These are phyloP conservation scores for Porites lutea DNA, from an alignment of 64 coral and sea anemone genomes.

Conservation along the genomic window DNA sequence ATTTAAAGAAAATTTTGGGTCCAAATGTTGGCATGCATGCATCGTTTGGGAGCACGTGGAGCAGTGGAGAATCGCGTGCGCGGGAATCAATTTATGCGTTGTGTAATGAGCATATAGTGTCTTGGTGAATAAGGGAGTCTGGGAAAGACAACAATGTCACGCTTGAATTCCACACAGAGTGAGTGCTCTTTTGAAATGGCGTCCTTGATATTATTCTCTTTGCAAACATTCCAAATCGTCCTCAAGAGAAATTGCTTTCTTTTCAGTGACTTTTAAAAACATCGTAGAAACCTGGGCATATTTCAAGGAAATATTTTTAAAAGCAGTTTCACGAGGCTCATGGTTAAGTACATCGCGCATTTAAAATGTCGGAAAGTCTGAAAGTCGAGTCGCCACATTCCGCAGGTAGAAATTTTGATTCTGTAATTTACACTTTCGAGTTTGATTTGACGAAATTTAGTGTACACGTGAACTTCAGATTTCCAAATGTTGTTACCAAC, in stretches of 20 bases:
- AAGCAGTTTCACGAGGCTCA: too few species aligned
- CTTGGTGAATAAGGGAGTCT: background rate
- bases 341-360: too few species aligned
- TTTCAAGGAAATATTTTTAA: too few species aligned
- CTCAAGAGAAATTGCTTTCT: background rate
- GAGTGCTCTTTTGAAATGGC: background rate
- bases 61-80: too few species aligned
- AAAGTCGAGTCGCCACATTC: background rate
- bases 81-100: background rate
- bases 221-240: background rate
- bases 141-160: slow-evolving; percentile 21
- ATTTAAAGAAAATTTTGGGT: too few species aligned
- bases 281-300: background rate
- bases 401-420: background rate
- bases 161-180: background rate
- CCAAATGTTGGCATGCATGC: too few species aligned
- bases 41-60: too few species aligned
- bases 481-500: too few species aligned
- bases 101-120: background rate
- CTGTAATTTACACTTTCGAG: too few species aligned
- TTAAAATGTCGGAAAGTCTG: background rate
- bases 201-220: background rate
- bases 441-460: too few species aligned
- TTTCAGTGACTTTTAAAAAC: background rate
- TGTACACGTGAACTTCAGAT: too few species aligned